Base-by-base conservation (phyloP, 2,888 invertebrate species). In the Nowickia ferox region DNA sequence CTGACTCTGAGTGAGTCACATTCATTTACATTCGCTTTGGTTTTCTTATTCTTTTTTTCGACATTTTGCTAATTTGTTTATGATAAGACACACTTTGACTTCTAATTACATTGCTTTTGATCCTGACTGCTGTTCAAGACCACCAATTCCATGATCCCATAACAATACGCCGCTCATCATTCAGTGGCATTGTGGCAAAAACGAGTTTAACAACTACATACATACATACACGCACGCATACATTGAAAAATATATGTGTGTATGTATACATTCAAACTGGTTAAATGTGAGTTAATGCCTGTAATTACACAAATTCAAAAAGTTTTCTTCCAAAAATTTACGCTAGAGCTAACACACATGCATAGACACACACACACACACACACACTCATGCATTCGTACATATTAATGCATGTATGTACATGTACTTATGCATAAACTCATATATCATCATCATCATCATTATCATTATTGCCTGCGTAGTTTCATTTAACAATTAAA, bases 1-100 rank as follows among this genome's bases (percentile, higher is more conserved):
- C 17, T 42, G 63, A 19, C 42, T 63, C 0, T 51, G 22, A 63
- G 40, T 75, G 63, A 75, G 63, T 63, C n/a, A 22, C 30, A 61
- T 19, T 63, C n/a, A 22, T 40, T 72, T 19, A 38, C 40, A 69
- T 63, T 57, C 30, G 30, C 5, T 30, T 30, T 6, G 5, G 5
- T 30, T 82, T 69, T 57, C 53, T 71, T 80, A n/a, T n/a, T n/a
- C 17, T 38, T 57, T 6, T 30, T 30, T 30, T 55, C 6, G 2
- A 17, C 79, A 83, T 76, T 86, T 86, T 76, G 72, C 79, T 86
- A 83, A 86, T 86, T 75, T 86, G 85, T 66, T 82, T 71, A 79
- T 83, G 75, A 79, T 59, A 75, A 75, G 75, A 79, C 65, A 75
- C 68, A 75, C 11, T 72, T 65, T 83, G 79, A 66, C 83, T 83